Base-by-base conservation (phyloP, 1,140 invertebrate genomes). In the Nephotettix cincticeps region DNA sequence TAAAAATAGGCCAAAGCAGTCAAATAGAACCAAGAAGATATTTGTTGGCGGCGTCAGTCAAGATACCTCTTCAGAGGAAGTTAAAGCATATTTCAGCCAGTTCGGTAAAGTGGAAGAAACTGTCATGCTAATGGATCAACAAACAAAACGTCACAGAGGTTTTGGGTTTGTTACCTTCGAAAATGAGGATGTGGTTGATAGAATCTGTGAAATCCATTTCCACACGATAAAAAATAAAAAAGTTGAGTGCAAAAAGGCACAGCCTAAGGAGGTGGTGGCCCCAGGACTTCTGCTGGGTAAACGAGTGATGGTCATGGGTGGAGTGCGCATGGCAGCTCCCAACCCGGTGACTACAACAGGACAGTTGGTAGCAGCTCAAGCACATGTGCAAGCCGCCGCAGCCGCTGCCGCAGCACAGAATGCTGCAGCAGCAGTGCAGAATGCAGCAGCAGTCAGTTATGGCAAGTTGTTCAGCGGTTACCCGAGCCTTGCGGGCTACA, bases 161-260 rank as follows among this genome's bases (percentile, higher is more conserved):
- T 95, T 96, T 80, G 94, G 94, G 13, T 96, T 96, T 81, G 93
- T 96, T 19, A 96, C 93, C 2, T 96, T 96, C 83, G 93, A 95
- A 79, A 93, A 90, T 75, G 93, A 96, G 80, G 93, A 96, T 77
- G 92, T 94, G 0, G 92, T 95, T 1, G 94, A 95, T 80, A 87
- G 92, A 66, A 93, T 96, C 1, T 95, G 93, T 84, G 93, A 95
- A 78, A 95, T 95, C 51, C 93, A 95, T 81, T 95, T 94, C 79
- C 92, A 96, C 81, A 95, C 93, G 21, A 93, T 96, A 73, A 95
- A 96, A 82, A 95, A 95, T 80, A 96, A 96, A 81, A 95, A 94
- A 81, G 93, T 95, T 30, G 93, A 96, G 79, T 95, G 93, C 81
- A 96, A 96, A 81, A 94, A 95, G 81, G 94, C 94, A 9, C 93